phyloP scores from a whole-genome alignment of 2,888 invertebrate species.

The Antheraea yamamai region DNA sequence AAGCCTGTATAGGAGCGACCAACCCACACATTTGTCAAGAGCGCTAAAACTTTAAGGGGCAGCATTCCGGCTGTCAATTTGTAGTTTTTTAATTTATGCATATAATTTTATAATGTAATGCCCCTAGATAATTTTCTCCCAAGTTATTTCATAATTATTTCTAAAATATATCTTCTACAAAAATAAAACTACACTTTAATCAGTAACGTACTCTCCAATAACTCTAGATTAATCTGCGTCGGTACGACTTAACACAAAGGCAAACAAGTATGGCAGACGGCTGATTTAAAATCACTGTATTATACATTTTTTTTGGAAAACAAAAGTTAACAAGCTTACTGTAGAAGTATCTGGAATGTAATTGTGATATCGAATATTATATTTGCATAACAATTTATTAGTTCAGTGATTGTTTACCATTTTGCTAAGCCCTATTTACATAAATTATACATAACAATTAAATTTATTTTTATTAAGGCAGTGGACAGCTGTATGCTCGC shows the following conservation, averaged over 20 bases:
- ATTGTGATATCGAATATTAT: neutral
- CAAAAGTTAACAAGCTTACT: neutral
- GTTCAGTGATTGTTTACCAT: neutral
- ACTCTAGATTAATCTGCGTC: neutral
- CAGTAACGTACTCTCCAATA: neutral
- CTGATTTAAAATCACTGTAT: neutral
- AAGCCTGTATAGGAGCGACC: too few species aligned
- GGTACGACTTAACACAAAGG: neutral
- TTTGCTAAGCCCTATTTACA: slow-evolving; percentile 1
- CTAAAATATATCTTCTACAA: neutral
- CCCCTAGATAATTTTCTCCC: neutral
- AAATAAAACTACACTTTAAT: neutral
- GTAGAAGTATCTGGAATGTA: neutral
- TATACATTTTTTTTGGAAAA: too few species aligned
- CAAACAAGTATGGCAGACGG: neutral
- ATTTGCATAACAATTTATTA: neutral
- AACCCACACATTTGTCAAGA: too few species aligned
- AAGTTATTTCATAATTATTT: neutral
- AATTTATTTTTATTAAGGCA: neutral
- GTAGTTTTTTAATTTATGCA: neutral
- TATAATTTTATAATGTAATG: neutral
- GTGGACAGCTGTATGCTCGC: neutral
- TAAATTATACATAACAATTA: neutral
- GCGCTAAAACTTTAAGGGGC: too few species aligned
- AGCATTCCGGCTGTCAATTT: too few species aligned